Evolutionary conservation across 2,888 invertebrate species (phyloP).

Genomic region (Cerastoderma edule): DNA sequence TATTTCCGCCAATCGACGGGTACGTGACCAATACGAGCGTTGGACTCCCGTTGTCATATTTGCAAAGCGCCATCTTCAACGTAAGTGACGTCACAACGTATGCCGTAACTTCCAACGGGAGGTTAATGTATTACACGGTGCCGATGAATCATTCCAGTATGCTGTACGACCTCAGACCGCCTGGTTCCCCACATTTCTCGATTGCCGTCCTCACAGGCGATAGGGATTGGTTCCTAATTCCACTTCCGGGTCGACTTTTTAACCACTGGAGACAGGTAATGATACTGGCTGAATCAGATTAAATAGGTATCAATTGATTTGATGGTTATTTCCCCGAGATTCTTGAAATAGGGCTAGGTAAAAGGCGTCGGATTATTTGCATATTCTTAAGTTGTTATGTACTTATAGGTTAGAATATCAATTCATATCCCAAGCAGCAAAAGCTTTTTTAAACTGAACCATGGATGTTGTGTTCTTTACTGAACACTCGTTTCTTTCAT

Average conservation of each 20-base stretch:
- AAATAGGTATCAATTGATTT: too few species aligned
- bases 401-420: too few species aligned
- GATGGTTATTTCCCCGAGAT: too few species aligned
- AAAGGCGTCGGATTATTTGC: too few species aligned
- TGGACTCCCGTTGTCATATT: background rate
- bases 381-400: too few species aligned
- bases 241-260: background rate
- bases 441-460: too few species aligned
- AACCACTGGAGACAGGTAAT: background rate
- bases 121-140: background rate
- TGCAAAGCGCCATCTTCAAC: background rate
- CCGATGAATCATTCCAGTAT: background rate
- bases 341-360: too few species aligned
- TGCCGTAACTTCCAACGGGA: too few species aligned
- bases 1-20: background rate
- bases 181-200: background rate
- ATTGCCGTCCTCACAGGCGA: background rate
- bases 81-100: background rate
- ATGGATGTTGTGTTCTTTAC: too few species aligned
- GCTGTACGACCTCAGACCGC: too few species aligned
- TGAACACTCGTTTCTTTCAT: too few species aligned
- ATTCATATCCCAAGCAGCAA: too few species aligned
- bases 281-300: background rate
- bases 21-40: background rate
- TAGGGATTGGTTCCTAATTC: background rate